Conservation (phyloP, 2,888 invertebrate species). For the Lingula anatina region DNA sequence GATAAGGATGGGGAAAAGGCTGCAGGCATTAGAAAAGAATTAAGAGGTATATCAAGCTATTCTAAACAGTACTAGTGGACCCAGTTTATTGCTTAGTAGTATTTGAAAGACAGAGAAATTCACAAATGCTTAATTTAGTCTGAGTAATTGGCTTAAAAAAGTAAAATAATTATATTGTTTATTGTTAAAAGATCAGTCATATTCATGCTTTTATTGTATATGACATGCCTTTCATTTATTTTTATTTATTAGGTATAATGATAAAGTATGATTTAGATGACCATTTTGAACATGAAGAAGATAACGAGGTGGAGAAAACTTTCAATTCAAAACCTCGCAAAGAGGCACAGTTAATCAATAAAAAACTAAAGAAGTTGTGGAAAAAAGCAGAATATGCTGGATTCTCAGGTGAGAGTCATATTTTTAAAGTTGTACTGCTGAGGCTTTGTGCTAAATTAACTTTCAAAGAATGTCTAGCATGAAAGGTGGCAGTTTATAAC, state of each 20-base stretch:
- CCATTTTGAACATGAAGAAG: conserved; percentile 3
- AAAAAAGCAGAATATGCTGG: conserved; percentile 72
- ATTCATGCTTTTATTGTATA: too few relatives aligned
- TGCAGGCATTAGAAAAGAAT: conserved; percentile 71
- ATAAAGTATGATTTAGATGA: conserved; percentile 61
- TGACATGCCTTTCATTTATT: not conserved
- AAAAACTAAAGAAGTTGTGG: conserved; percentile 85
- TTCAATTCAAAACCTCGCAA: too few relatives aligned
- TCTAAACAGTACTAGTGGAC: not conserved
- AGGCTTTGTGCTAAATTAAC: too few relatives aligned
- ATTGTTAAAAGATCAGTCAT: not conserved
- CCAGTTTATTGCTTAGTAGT: not conserved
- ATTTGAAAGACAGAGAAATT: too few relatives aligned
- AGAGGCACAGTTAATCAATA: conserved; percentile 60
- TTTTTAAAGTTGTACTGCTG: too few relatives aligned
- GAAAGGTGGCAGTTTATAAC: too few relatives aligned
- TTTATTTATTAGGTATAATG: conserved; percentile 3
- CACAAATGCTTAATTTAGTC: too few relatives aligned
- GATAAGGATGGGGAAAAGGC: conserved; percentile 84
- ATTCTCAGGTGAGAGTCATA: conserved; percentile 62
- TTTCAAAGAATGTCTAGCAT: too few relatives aligned
- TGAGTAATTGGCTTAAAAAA: too few relatives aligned
- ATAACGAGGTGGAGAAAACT: too few relatives aligned
- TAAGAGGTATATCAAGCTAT: conserved; percentile 65
- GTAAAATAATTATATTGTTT: not conserved